These are phyloP conservation scores for Drosophila kepulauana DNA, from an alignment of 1,140 invertebrate species.

Conservation along the genomic window DNA sequence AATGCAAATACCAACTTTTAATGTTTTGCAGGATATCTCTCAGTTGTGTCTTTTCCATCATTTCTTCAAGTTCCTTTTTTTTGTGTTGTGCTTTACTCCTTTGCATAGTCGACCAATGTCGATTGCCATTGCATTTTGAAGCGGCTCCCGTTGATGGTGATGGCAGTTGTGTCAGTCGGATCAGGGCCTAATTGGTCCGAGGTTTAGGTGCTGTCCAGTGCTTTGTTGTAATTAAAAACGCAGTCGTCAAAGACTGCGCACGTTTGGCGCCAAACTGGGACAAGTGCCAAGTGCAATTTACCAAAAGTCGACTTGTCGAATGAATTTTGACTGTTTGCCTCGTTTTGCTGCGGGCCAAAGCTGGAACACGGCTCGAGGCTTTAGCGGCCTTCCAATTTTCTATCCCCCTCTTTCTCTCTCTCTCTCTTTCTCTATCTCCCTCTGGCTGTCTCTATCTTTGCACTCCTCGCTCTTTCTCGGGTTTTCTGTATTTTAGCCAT, in stretches of 20 bases:
- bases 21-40: not conserved
- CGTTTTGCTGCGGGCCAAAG: constrained; percentile 3
- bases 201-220: constrained; percentile 41
- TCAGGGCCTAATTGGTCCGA: constrained; percentile 50
- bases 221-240: constrained; percentile 72
- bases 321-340: constrained; percentile 58
- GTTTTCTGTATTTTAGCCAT: constrained; percentile 10
- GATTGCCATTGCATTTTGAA: constrained; percentile 3
- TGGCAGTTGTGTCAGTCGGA: constrained; percentile 33
- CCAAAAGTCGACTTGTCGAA: constrained; percentile 61
- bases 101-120: not conserved
- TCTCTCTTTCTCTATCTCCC: not conserved
- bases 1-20: no score
- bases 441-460: not conserved
- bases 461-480: not conserved
- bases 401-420: not conserved
- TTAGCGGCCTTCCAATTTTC: not conserved
- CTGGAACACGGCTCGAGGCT: constrained; percentile 1
- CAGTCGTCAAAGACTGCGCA: constrained; percentile 50
- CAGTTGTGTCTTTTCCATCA: not conserved
- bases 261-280: constrained; percentile 9
- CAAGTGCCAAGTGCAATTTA: constrained; percentile 39
- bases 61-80: not conserved
- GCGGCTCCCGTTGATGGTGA: constrained; percentile 11
- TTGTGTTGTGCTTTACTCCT: not conserved